Conservation (phyloP, 2,797 vertebrate genomes). For the Heliangelus exortis region DNA sequence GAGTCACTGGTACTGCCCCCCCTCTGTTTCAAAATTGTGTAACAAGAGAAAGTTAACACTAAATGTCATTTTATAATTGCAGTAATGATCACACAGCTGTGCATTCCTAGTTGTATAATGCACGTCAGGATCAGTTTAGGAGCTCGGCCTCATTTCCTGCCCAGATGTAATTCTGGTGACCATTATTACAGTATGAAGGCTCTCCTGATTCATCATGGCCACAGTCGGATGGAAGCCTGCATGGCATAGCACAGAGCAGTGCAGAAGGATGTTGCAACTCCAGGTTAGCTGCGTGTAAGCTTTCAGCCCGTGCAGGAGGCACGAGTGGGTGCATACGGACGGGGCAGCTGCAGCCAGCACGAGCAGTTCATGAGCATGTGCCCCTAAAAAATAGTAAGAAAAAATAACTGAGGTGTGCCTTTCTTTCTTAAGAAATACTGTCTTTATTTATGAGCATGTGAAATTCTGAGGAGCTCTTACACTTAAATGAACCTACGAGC, state of each 20-base stretch:
- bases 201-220: slow-evolving; percentile 38
- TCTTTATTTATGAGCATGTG: slow-evolving; percentile 76
- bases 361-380: neutral
- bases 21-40: slow-evolving; percentile 37
- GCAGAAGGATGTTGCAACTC: neutral
- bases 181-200: slow-evolving; percentile 46
- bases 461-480: slow-evolving; percentile 75
- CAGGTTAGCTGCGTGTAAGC: neutral
- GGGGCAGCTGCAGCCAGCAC: neutral
- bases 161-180: slow-evolving; percentile 61
- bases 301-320: neutral
- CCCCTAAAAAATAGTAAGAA: neutral
- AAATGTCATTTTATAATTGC: slow-evolving; percentile 78
- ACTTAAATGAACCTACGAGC: slow-evolving; percentile 80
- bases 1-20: neutral
- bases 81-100: slow-evolving; percentile 76
- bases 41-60: slow-evolving; percentile 73
- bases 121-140: slow-evolving; percentile 71
- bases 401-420: slow-evolving; percentile 22
- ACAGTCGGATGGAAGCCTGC: neutral
- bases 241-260: accelerated
- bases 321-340: accelerated
- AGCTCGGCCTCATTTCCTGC: slow-evolving; percentile 71
- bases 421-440: slow-evolving; percentile 65
- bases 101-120: slow-evolving; percentile 65